Evolutionary conservation across 1,140 invertebrate species (phyloP), one percentile per base, ranked within the genome.

Genomic region (Oryctes rhinoceros): DNA sequence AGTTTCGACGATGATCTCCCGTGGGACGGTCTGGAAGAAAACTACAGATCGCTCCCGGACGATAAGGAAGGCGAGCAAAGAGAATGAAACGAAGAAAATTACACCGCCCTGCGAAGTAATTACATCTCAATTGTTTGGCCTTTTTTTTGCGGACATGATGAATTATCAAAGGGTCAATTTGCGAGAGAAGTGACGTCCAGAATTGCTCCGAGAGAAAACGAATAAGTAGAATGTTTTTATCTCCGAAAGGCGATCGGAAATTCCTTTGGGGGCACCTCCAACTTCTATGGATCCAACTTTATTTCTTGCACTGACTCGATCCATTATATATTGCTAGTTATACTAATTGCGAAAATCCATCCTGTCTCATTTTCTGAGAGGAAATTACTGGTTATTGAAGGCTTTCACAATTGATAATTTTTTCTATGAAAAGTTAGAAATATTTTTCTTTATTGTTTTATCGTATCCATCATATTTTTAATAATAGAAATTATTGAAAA

Each of bases 141-240:
- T 71, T 71, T 71, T 71, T 71, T 71, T 71, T 71, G 65, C 65
- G 65, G 65, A 24, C 65, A 71, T 71, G 65, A 71, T 71, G 65
- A 71, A 71, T 71, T 71, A 71, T 71, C 65, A 71, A 71, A 71
- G 65, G 65, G 65, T 71, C 65, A 71, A 24, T 71, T 71, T 71
- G 65, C 65, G 65, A 71, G 65, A 10, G 24, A 71, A 37, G 65
- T 71, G 65, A 71, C 65, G 65, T 37, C 65, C 10, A 24, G 20
- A 71, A 71, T 71, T 37, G 65, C 24, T 71, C 35, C 11, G 24
- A 30, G 65, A 71, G 65, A 71, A 59, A 59, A 59, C 53, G 53
- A 59, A 71, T 30, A 37, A 35, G 65, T 71, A 37, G 65, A 71
- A 30, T 24, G 65, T 24, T 71, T 71, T 24, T 35, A 20, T 18